Percentiles rank a stretch among this genome's conserved stretches.
Evolutionary conservation across 1,140 invertebrate genomes (phyloP).

Genomic region (Bombus impatiens): DNA sequence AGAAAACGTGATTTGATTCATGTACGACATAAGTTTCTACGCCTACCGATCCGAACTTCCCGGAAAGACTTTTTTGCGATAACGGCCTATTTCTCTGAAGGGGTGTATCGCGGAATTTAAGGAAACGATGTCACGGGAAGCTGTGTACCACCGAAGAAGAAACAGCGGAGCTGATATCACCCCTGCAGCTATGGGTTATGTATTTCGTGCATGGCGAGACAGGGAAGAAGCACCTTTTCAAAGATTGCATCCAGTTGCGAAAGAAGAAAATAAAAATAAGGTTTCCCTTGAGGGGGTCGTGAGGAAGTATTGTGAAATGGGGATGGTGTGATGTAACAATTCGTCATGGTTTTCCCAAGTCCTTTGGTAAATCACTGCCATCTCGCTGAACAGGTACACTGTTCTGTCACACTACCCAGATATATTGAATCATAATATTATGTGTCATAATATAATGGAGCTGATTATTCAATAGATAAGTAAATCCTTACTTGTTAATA

Average conservation of each 20-base stretch:
- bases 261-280: constrained; percentile 65
- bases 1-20: neutral
- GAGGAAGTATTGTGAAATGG: constrained; percentile 31
- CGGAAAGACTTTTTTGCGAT: neutral
- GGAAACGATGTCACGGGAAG: constrained; percentile 61
- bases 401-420: neutral
- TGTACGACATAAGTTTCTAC: constrained; percentile 18
- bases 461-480: no score
- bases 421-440: neutral
- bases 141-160: constrained; percentile 41
- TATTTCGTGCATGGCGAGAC: constrained; percentile 56
- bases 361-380: neutral
- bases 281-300: constrained; percentile 43
- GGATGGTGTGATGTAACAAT: constrained; percentile 30
- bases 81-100: constrained; percentile 46
- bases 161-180: constrained; percentile 60
- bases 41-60: constrained; percentile 16
- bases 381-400: neutral
- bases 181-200: constrained; percentile 69
- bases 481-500: no score
- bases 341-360: constrained; percentile 9
- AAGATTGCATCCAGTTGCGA: constrained; percentile 50
- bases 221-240: constrained; percentile 51
- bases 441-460: no score
- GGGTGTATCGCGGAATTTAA: constrained; percentile 56